Evolutionary conservation across 2,797 vertebrate genomes (phyloP).

Genomic region (Sciurus vulgaris): DNA sequence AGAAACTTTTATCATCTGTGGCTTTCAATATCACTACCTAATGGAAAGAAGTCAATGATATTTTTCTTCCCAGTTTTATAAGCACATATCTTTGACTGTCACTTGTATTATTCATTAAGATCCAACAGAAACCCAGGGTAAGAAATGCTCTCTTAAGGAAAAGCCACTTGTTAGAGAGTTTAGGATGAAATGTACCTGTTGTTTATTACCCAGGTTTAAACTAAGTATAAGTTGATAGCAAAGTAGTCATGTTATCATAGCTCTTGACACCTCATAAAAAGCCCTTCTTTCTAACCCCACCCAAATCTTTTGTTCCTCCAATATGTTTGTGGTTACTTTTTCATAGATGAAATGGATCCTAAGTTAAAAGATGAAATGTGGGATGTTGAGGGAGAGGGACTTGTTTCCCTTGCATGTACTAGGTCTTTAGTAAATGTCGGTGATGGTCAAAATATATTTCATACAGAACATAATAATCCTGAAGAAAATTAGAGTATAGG

Average conservation of each 20-base stretch:
- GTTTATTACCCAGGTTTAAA: slow-evolving; percentile 21
- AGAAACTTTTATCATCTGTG: not conserved
- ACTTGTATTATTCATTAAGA: slow-evolving; percentile 31
- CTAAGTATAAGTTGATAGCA: not conserved
- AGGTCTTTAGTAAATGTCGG: not conserved
- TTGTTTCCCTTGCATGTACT: not conserved
- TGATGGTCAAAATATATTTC: not conserved
- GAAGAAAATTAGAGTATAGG: not conserved
- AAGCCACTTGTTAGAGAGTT: not conserved
- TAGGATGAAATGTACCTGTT: not conserved
- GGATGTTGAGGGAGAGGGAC: not conserved
- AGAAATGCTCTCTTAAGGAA: slow-evolving; percentile 1
- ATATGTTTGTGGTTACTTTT: slow-evolving; percentile 57
- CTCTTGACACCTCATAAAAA: not conserved
- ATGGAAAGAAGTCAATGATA: slow-evolving; percentile 42
- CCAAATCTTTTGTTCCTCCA: slow-evolving; percentile 67
- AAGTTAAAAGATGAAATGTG: not conserved
- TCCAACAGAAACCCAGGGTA: not conserved
- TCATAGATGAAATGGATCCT: not conserved
- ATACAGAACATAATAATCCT: not conserved
- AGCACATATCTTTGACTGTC: not conserved
- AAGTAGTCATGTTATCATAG: not conserved
- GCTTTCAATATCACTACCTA: slow-evolving; percentile 66
- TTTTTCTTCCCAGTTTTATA: slow-evolving; percentile 45
- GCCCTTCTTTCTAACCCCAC: slow-evolving; percentile 38